Percentiles rank a stretch among this genome's conserved stretches.
Conservation (phyloP, 2,113 vertebrate species). For the Loxodonta africana region DNA sequence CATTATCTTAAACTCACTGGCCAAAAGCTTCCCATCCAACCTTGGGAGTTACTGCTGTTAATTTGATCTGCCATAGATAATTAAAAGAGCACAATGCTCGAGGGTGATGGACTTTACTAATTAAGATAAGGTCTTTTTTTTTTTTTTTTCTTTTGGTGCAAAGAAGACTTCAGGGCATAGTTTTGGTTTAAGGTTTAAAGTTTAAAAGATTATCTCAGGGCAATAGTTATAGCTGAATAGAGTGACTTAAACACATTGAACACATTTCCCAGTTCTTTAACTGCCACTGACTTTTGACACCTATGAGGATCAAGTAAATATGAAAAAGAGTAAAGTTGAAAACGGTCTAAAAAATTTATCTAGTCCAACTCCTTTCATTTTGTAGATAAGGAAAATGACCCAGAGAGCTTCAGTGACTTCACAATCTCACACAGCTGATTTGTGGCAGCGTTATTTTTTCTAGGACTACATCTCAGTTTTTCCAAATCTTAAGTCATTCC, state of each 20-base stretch:
- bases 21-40: too few species aligned
- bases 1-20: too few species aligned
- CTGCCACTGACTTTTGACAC: background rate
- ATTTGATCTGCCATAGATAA: too few species aligned
- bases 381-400: background rate
- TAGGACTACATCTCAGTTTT: background rate
- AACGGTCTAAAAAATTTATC: background rate
- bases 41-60: too few species aligned
- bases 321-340: background rate
- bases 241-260: background rate
- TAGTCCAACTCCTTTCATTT: background rate
- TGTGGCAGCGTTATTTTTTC: too few species aligned
- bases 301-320: background rate
- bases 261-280: background rate
- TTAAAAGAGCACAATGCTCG: too few species aligned
- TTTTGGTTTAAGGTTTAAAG: too few species aligned
- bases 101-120: too few species aligned
- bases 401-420: background rate
- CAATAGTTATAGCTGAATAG: background rate
- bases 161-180: too few species aligned
- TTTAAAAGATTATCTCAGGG: too few species aligned
- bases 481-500: background rate
- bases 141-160: too few species aligned
- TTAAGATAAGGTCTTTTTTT: too few species aligned
- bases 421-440: background rate